These are phyloP conservation scores for Ceyx melanurus DNA, from an alignment of 2,113 vertebrate species.

Conservation along the genomic window DNA sequence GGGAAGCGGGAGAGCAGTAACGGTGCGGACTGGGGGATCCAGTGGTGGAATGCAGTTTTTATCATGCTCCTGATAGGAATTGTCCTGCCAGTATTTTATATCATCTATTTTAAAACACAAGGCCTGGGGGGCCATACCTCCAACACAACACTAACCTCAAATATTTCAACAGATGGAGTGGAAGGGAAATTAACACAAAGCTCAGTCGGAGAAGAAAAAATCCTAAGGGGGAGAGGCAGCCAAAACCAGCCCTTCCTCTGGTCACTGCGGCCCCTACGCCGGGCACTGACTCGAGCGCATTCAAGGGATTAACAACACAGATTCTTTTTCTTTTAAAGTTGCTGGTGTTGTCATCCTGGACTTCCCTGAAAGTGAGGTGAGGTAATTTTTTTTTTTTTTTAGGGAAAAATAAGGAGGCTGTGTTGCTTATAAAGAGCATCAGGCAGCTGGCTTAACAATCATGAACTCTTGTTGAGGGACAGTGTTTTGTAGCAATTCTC, in stretches of 20 bases:
- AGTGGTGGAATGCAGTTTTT: slow-evolving; percentile 94
- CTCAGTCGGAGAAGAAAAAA: neutral
- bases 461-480: neutral
- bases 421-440: neutral
- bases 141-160: slow-evolving; percentile 45
- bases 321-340: neutral
- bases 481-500: neutral
- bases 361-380: neutral
- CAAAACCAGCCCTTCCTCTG: neutral
- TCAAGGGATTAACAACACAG: neutral
- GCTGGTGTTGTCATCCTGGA: neutral
- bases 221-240: neutral
- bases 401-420: neutral
- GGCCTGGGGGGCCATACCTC: slow-evolving; percentile 18
- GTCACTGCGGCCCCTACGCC: accelerated
- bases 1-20: slow-evolving; percentile 11
- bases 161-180: neutral
- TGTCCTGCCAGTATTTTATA: slow-evolving; percentile 90
- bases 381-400: neutral
- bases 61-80: slow-evolving; percentile 92
- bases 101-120: slow-evolving; percentile 91
- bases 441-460: neutral
- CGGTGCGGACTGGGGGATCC: slow-evolving; percentile 89
- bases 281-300: neutral
- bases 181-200: neutral